Percentiles rank a stretch among this genome's conserved stretches.
These are phyloP conservation scores for Tipula vernalis DNA, from an alignment of 2,888 invertebrate species.

Conservation along the genomic window DNA sequence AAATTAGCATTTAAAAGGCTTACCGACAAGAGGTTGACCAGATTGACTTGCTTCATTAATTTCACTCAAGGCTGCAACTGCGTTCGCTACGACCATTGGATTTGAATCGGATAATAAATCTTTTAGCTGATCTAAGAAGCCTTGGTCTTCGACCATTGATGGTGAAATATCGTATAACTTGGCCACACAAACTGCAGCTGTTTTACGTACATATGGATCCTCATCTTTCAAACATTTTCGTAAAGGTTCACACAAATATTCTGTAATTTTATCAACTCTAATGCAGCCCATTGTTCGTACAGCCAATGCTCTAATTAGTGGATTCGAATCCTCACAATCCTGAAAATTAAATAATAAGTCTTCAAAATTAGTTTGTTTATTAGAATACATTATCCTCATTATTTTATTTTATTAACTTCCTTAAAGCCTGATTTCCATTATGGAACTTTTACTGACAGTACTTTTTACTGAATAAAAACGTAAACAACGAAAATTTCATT, in stretches of 20 bases:
- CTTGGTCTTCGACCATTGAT: conserved; percentile 60
- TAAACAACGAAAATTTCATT: too few relatives aligned
- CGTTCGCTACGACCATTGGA: conserved; percentile 99
- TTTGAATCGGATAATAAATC: conserved; percentile 97
- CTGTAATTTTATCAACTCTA: conserved; percentile 98
- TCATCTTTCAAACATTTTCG: conserved; percentile 91
- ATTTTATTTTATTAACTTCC: too few relatives aligned
- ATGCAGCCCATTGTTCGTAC: conserved; percentile 99
- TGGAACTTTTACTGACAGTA: too few relatives aligned
- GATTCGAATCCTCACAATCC: conserved; percentile 99
- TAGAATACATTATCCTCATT: too few relatives aligned
- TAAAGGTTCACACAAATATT: conserved; percentile 95
- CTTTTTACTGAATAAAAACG: too few relatives aligned
- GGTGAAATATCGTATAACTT: conserved; percentile 93
- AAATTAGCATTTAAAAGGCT: not conserved
- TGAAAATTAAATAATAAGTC: conserved; percentile 28
- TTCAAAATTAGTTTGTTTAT: not conserved
- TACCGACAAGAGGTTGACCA: conserved; percentile 80
- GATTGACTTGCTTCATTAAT: conserved; percentile 95
- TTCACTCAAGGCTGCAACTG: conserved; percentile 95
- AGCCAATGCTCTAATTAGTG: conserved; percentile 92
- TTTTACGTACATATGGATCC: conserved; percentile 95
- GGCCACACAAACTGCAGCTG: conserved; percentile 98
- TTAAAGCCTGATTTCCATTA: too few relatives aligned
- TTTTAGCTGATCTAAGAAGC: conserved; percentile 91